phyloP scores from a whole-genome alignment of 2,888 invertebrate genomes.

The Timema podura region DNA sequence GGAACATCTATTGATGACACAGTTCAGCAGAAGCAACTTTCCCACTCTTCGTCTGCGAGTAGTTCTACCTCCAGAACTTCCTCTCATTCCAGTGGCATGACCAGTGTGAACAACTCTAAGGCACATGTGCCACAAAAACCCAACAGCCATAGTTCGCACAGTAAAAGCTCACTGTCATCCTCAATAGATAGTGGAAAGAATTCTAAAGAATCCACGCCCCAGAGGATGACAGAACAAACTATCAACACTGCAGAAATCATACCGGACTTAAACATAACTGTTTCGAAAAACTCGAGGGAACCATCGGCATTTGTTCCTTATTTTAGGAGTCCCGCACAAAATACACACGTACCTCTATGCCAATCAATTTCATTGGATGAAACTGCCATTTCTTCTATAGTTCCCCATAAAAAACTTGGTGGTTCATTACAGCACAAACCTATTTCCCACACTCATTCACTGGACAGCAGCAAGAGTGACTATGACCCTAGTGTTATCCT shows the following conservation, averaged over 20 bases:
- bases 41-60: conserved; percentile 15
- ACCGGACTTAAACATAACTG: not conserved
- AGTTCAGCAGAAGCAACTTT: conserved; percentile 11
- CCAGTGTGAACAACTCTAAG: too few relatives aligned
- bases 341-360: conserved; percentile 13
- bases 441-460: conserved; percentile 21
- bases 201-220: conserved; percentile 18
- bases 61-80: conserved; percentile 17
- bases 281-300: not conserved
- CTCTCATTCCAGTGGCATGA: too few relatives aligned
- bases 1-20: conserved; percentile 20
- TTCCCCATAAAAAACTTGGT: not conserved
- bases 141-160: conserved; percentile 6
- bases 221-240: not conserved
- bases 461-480: conserved; percentile 31
- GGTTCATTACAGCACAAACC: conserved; percentile 15
- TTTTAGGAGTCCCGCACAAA: not conserved
- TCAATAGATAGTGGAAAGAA: conserved; percentile 12
- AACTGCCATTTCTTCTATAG: not conserved
- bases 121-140: not conserved
- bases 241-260: not conserved
- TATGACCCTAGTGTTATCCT: conserved; percentile 42
- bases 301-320: conserved; percentile 11
- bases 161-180: conserved; percentile 23
- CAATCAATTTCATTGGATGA: conserved; percentile 21